Base-by-base conservation (phyloP, 2,888 invertebrate species). In the Ichneumoninae sp. region DNA sequence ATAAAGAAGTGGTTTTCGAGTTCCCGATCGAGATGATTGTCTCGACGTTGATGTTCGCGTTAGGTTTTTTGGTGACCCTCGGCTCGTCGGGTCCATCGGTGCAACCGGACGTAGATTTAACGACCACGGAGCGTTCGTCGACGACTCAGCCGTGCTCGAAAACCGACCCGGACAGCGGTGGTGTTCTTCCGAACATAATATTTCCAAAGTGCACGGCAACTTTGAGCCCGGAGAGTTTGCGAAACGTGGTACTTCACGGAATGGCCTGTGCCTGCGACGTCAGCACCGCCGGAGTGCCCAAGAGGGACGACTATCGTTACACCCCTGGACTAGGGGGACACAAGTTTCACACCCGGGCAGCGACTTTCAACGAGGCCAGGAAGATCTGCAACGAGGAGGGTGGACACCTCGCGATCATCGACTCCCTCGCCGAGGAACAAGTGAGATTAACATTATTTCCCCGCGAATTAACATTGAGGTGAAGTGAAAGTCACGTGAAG, bases 381-480 rank as follows among this genome's bases (percentile, higher is more conserved):
- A 92, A 91, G 79, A 76, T 90, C 63, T 92, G 92, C 86, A 92
- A 88, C 86, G 91, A 92, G 63, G 92, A 92, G 82, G 92, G 91
- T 8, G 93, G 90, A 50, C 91, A 93, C 85, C 88, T 93, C 60
- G 88, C 89, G 10, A 78, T 90, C 69, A 87, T 90, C 75, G 88
- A 89, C 83, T 88, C 88, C 4, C 52, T 77, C 50, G 87, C 84
- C 30, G 89, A 88, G 75, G 89, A 87, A 63, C 86, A 83, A 74
- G 88, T 89, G 70, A 86, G 88, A 60, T 69, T 69, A 8, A 50
- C 33, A 60, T 33, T 47, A 13, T 44, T 40, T 70, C 44, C n/a
- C 40, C 40, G 10, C 19, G 30, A 5, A 22, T 3, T n/a, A 71
- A 19, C 13, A 52, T 22, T 13, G 13, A 22, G 22, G 22, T 22